Base-by-base conservation (phyloP, 1,140 invertebrate species). In the Carposina sasakii region DNA sequence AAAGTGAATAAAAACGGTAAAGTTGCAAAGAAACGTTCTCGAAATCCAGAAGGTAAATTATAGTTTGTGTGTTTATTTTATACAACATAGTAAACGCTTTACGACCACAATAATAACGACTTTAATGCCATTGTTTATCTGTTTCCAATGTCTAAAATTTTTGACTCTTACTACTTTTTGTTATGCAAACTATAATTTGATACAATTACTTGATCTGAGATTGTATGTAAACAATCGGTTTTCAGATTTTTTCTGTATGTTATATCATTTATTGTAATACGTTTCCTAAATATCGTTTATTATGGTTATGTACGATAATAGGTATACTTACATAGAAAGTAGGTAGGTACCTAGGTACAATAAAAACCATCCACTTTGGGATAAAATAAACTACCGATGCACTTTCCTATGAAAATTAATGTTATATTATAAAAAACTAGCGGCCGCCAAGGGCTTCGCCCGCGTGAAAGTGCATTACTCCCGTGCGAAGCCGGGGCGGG, bases 141-240 rank as follows among this genome's bases (percentile, higher is more conserved):
- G 9, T 5, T 6, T 37, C 17, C 4, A 3, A 2, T 15, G 5
- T 47, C 3, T 20, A 16, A 12, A 3, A 23, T 47, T 63, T 62
- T 68, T 81, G 79, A 64, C 79, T 78, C 79, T 83, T 83, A 83
- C 59, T 78, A 76, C 73, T 65, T 77, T 76, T 76, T 71, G 68
- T 64, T 70, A 68, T 62, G 65, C 60, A 71, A 48, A 60, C 36
- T 28, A 45, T 50, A 43, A 57, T 57, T 66, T 60, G 45, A 53
- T 63, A 60, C 37, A 49, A 42, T 52, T 54, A 39, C 33, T 20
- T 43, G 16, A 20, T 33, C 12, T n/a, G 24, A 6, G 26, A 45
- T 17, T 20, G 13, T 28, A 16, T 40, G 1, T 30, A 31, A 31
- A 33, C n/a, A 39, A 37, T 50, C 30, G 22, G 16, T 49, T 37